These are phyloP conservation scores for Odontamblyopus rebecca DNA, from an alignment of 2,797 vertebrate species.

Conservation along the genomic window DNA sequence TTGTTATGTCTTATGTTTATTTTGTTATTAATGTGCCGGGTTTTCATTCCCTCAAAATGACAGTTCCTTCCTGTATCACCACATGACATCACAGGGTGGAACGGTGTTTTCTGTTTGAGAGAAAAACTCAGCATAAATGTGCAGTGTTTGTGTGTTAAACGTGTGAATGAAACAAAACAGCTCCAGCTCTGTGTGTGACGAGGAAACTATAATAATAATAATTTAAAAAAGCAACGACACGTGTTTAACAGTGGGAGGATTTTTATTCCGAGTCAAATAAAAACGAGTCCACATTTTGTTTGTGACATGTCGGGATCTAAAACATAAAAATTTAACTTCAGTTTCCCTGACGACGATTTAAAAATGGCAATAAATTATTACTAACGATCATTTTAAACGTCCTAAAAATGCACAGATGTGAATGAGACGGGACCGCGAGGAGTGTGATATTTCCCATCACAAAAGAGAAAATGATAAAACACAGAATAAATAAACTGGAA, in stretches of 20 bases:
- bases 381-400: slow-evolving; percentile 11
- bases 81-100: too few species aligned
- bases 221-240: slow-evolving; percentile 16
- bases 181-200: too few species aligned
- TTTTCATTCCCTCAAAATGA: too few species aligned
- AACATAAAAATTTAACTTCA: slow-evolving; percentile 26
- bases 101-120: too few species aligned
- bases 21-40: too few species aligned
- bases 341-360: slow-evolving; percentile 48
- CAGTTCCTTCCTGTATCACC: too few species aligned
- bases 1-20: too few species aligned
- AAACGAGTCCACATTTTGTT: slow-evolving; percentile 38
- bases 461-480: slow-evolving; percentile 22
- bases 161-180: too few species aligned
- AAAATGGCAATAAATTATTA: slow-evolving; percentile 57
- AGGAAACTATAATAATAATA: not conserved
- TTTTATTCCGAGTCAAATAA: slow-evolving; percentile 70
- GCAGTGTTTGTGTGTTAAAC: too few species aligned
- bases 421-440: slow-evolving; percentile 19
- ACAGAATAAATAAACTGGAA: slow-evolving; percentile 51
- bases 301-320: slow-evolving; percentile 48
- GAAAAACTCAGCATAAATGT: too few species aligned
- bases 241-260: slow-evolving; percentile 40
- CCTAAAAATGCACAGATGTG: slow-evolving; percentile 13
- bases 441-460: slow-evolving; percentile 43